Evolutionary conservation across 37 sponge, comb jelly and placozoan genomes (phyloP).

Genomic region (Spongilla lacustris): DNA sequence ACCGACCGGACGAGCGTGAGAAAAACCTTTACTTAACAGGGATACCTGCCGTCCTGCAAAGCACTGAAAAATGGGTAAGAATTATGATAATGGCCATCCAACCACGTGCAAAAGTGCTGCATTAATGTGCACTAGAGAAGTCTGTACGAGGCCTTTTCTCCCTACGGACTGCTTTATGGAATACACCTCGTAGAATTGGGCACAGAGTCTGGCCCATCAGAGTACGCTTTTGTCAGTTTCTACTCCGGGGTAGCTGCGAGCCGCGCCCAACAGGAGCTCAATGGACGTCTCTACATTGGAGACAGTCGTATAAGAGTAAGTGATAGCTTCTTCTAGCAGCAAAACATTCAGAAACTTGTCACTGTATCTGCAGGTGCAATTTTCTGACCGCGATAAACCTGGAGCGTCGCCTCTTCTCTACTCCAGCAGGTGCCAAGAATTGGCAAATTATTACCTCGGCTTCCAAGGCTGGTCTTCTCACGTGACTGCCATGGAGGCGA

Average conservation of each 20-base stretch:
- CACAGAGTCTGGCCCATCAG: not conserved
- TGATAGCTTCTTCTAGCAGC: not conserved
- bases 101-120: not conserved
- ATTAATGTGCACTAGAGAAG: not conserved
- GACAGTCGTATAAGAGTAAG: not conserved
- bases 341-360: not conserved
- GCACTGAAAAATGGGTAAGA: slow-evolving; percentile 16
- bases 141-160: slow-evolving; percentile 25
- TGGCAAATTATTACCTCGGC: slow-evolving; percentile 50
- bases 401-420: slow-evolving; percentile 2
- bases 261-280: slow-evolving; percentile 2
- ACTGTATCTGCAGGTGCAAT: not conserved
- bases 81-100: not conserved
- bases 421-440: slow-evolving; percentile 31
- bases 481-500: not conserved
- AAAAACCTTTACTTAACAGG: slow-evolving; percentile 19
- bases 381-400: not conserved
- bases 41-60: not conserved
- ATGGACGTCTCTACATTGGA: not conserved
- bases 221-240: slow-evolving; percentile 47
- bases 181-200: slow-evolving; percentile 8
- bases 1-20: slow-evolving; percentile 1
- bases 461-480: slow-evolving; percentile 46
- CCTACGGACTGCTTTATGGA: slow-evolving; percentile 20
- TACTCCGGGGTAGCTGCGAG: slow-evolving; percentile 25